Percentiles rank a stretch among this genome's conserved stretches.
Conservation (phyloP, 2,113 vertebrate genomes). For the Hippopotamus amphibius region DNA sequence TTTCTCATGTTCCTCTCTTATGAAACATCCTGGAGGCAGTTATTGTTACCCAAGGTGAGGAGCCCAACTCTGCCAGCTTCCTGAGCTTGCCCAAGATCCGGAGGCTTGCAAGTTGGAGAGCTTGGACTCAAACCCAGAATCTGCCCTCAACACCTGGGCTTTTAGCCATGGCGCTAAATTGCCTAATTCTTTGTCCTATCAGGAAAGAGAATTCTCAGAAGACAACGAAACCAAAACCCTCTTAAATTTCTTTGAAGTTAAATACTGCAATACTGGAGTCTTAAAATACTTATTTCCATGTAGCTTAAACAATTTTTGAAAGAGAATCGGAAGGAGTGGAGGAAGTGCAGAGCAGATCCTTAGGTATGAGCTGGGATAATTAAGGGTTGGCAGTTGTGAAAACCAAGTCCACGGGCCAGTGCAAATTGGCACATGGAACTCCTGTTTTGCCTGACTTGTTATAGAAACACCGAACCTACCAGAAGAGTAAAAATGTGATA, state of each 20-base stretch:
- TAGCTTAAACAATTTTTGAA: neutral
- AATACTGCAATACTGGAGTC: neutral
- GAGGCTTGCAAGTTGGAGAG: neutral
- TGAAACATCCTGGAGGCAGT: neutral
- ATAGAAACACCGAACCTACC: neutral
- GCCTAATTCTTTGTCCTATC: neutral
- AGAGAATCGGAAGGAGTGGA: neutral
- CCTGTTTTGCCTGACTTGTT: neutral
- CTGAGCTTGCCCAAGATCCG: neutral
- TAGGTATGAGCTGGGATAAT: neutral
- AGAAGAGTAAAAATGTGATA: slow-evolving; percentile 33
- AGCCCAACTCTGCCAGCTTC: neutral
- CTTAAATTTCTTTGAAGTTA: neutral
- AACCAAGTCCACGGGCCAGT: neutral
- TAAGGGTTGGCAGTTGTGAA: neutral
- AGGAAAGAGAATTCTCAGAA: neutral
- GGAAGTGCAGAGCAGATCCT: neutral
- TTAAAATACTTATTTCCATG: neutral
- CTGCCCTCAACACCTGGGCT: neutral
- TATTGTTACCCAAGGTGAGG: neutral
- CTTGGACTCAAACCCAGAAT: neutral
- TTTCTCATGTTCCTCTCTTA: neutral
- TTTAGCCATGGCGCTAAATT: neutral
- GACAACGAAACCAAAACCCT: neutral
- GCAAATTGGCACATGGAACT: neutral